Percentiles rank a stretch among this genome's conserved stretches.
Conservation (phyloP, 1,140 invertebrate species). For the Aphidius ervi region DNA sequence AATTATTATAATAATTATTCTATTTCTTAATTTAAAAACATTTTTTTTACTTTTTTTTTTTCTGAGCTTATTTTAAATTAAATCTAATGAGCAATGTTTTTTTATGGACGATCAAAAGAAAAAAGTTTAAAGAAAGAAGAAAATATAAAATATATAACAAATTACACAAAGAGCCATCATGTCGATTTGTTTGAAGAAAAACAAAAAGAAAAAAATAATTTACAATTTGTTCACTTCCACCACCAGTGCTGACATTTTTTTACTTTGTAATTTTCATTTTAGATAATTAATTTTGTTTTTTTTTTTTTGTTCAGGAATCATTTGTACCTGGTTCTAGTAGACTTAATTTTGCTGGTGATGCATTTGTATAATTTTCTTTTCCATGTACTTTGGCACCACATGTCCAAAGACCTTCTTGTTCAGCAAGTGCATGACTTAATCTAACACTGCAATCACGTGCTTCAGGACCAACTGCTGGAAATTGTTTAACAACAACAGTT, state of each 20-base stretch:
- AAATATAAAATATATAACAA: too few relatives aligned
- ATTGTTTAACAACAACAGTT: conserved; percentile 50
- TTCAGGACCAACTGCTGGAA: conserved; percentile 41
- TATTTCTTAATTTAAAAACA: too few relatives aligned
- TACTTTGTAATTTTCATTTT: not conserved
- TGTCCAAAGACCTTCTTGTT: conserved; percentile 48
- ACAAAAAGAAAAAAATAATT: too few relatives aligned
- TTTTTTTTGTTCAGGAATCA: conserved; percentile 29
- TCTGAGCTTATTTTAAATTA: too few relatives aligned
- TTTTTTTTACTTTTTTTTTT: too few relatives aligned
- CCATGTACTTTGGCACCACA: conserved; percentile 44
- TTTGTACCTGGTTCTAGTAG: conserved; percentile 51
- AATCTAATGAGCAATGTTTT: too few relatives aligned
- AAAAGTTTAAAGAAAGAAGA: too few relatives aligned
- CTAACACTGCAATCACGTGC: conserved; percentile 48
- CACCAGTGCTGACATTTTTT: not conserved
- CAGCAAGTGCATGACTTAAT: conserved; percentile 41
- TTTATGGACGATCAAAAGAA: too few relatives aligned
- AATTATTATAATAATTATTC: too few relatives aligned
- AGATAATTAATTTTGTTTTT: not conserved
- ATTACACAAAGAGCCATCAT: too few relatives aligned
- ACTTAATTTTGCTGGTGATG: conserved; percentile 50
- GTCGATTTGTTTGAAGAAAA: too few relatives aligned
- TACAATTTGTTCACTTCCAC: conserved; percentile 1
- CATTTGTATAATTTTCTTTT: conserved; percentile 43